These are phyloP conservation scores for Xenopus laevis DNA, from an alignment of 2,113 vertebrate genomes.

Conservation along the genomic window DNA sequence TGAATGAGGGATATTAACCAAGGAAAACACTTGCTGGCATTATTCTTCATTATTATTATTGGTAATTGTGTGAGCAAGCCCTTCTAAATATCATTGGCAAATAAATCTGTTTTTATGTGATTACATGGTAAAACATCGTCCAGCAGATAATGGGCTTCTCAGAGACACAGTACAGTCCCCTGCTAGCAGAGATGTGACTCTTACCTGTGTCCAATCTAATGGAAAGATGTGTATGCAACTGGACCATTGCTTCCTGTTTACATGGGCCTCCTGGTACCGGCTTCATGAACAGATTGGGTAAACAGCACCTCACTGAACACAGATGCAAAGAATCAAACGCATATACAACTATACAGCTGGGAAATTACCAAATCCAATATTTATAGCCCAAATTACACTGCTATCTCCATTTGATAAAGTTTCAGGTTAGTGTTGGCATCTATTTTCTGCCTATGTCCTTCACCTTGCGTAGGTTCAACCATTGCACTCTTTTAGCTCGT, in stretches of 20 bases:
- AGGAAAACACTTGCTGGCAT: neutral
- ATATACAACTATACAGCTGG: no score
- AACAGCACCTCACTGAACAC: neutral
- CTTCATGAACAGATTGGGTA: constrained; percentile 1
- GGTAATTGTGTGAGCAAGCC: neutral
- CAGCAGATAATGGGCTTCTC: constrained; percentile 6
- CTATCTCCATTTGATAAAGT: neutral
- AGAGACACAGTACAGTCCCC: no score
- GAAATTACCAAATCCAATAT: neutral
- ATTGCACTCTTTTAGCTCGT: no score
- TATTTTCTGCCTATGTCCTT: no score
- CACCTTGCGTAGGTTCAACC: no score
- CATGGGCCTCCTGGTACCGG: no score
- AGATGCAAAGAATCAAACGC: no score
- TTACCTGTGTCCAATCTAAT: neutral
- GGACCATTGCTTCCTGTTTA: neutral
- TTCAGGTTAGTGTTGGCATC: no score
- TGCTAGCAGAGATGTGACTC: no score
- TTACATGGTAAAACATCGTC: neutral
- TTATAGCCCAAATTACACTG: constrained; percentile 5
- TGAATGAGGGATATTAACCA: no score
- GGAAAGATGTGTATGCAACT: neutral
- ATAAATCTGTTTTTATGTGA: constrained; percentile 33
- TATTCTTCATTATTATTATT: constrained; percentile 18
- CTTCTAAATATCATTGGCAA: constrained; percentile 11